These are phyloP conservation scores for Narcine bancroftii DNA, from an alignment of 2,113 vertebrate species.

Conservation along the genomic window DNA sequence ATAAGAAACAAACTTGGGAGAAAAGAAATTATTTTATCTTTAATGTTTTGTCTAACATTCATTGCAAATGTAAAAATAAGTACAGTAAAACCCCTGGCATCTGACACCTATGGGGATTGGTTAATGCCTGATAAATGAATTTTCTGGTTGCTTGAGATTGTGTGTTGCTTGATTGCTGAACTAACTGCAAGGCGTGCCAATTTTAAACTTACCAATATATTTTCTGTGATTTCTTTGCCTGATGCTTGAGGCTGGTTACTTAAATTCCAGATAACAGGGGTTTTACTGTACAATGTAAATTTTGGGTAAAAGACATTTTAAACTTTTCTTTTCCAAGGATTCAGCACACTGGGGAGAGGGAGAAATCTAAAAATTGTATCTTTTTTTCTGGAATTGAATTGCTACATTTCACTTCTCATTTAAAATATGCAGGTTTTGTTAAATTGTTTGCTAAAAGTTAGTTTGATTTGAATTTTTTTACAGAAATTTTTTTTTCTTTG, in stretches of 20 bases:
- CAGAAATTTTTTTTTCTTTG: not conserved
- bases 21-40: not conserved
- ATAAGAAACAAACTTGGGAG: not conserved
- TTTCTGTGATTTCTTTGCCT: too few species aligned
- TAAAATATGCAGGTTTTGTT: not conserved
- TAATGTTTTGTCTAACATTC: not conserved
- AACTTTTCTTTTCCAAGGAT: not conserved
- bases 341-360: not conserved
- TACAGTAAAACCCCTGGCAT: too few species aligned
- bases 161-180: too few species aligned
- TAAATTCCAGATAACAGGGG: too few species aligned
- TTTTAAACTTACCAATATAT: too few species aligned
- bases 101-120: too few species aligned
- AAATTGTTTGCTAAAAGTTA: not conserved
- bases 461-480: not conserved
- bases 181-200: too few species aligned
- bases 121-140: too few species aligned
- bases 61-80: not conserved
- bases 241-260: too few species aligned
- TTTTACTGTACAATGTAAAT: too few species aligned
- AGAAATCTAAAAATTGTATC: not conserved
- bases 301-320: not conserved
- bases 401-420: not conserved
- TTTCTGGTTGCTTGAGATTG: too few species aligned
- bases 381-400: not conserved